phyloP scores from a whole-genome alignment of 2,888 invertebrate species.

The Zhuqinia jingwanae region DNA sequence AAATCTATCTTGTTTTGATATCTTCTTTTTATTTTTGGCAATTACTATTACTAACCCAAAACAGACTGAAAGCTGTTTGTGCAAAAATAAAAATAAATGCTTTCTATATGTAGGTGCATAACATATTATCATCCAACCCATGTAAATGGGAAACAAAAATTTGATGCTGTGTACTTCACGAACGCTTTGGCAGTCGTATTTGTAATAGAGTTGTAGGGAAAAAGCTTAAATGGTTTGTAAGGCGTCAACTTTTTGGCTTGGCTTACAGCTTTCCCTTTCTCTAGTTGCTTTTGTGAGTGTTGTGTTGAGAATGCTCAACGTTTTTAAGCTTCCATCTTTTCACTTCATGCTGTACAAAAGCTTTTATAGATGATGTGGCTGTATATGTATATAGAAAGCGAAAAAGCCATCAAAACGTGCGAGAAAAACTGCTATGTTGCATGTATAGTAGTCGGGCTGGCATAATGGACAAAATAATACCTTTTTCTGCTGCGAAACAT shows the following conservation, averaged over 20 bases:
- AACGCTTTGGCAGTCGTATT: background rate
- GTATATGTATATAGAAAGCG: too few relatives aligned
- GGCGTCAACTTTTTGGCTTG: background rate
- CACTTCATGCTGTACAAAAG: background rate
- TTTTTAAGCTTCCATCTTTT: background rate
- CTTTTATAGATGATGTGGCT: background rate
- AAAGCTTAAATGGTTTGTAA: background rate
- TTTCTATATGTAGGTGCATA: background rate
- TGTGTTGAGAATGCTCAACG: background rate
- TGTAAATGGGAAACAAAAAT: background rate
- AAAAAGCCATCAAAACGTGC: too few relatives aligned
- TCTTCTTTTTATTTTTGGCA: constrained; percentile 33
- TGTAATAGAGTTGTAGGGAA: background rate
- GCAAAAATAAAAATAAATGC: background rate
- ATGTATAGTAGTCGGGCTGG: too few relatives aligned
- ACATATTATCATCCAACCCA: too few relatives aligned
- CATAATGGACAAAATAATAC: too few relatives aligned
- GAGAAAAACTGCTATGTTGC: too few relatives aligned
- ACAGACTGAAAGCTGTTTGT: background rate
- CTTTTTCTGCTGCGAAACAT: too few relatives aligned
- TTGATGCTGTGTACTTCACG: background rate
- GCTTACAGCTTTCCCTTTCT: background rate
- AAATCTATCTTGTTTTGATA: constrained; percentile 21
- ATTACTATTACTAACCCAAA: background rate
- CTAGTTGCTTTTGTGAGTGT: background rate